Evolutionary conservation across 2,113 vertebrate species (phyloP).

Genomic region (Pyxicephalus adspersus): DNA sequence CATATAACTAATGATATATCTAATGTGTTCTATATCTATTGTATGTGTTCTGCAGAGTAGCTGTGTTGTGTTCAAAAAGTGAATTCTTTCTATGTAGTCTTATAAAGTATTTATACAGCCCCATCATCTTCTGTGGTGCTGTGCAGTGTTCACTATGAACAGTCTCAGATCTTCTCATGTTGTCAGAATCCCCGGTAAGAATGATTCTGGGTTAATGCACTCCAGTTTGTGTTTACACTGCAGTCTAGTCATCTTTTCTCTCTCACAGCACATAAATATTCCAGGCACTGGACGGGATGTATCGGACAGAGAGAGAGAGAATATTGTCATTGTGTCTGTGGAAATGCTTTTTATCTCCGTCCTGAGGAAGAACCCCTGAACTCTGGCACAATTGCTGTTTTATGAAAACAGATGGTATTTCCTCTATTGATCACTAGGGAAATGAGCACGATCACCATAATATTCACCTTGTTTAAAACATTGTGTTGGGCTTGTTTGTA

Average conservation of each 20-base stretch:
- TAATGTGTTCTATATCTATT: too few species aligned
- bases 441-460: conserved; percentile 38
- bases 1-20: too few species aligned
- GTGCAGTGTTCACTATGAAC: too few species aligned
- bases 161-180: too few species aligned
- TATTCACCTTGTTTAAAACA: conserved; percentile 47
- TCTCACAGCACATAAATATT: conserved; percentile 36
- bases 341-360: conserved; percentile 56
- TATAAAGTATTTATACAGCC: too few species aligned
- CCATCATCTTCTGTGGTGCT: too few species aligned
- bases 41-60: too few species aligned
- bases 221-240: neutral
- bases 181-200: too few species aligned
- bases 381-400: conserved; percentile 49
- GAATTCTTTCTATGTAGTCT: too few species aligned
- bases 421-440: conserved; percentile 52
- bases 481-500: conserved; percentile 34
- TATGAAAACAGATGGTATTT: conserved; percentile 52
- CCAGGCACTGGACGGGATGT: conserved; percentile 40
- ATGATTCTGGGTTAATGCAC: neutral
- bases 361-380: conserved; percentile 50
- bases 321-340: conserved; percentile 53
- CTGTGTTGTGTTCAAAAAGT: too few species aligned
- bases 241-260: neutral
- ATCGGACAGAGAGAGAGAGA: conserved; percentile 48